Percentiles rank a stretch among this genome's conserved stretches.
phyloP scores from a whole-genome alignment of 2,113 vertebrate genomes.

The Tautogolabrus adspersus region DNA sequence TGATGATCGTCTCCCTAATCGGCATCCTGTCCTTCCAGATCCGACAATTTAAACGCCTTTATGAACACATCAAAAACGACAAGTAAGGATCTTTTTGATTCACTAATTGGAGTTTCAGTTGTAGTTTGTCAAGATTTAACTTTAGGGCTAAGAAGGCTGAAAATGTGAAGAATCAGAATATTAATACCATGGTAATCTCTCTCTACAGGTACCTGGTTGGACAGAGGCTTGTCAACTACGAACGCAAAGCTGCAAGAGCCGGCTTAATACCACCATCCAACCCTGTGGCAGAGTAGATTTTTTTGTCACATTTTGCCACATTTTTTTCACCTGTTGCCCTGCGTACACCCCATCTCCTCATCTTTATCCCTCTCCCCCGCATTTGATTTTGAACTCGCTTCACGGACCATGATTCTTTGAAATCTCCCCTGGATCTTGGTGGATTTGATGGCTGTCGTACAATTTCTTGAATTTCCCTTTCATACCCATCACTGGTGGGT shows the following conservation, averaged over 20 bases:
- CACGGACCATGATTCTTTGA: slow-evolving; percentile 31
- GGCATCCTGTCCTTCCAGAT: slow-evolving; percentile 98
- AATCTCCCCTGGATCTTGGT: slow-evolving; percentile 59
- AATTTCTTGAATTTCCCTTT: slow-evolving; percentile 37
- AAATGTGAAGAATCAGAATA: neutral
- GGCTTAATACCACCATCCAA: slow-evolving; percentile 86
- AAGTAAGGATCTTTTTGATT: slow-evolving; percentile 86
- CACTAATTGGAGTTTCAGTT: too few species aligned
- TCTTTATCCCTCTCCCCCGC: slow-evolving; percentile 7
- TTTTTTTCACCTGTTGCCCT: slow-evolving; percentile 44
- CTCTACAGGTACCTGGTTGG: slow-evolving; percentile 94
- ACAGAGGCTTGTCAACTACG: slow-evolving; percentile 98
- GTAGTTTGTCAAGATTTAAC: too few species aligned
- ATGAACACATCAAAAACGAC: slow-evolving; percentile 99
- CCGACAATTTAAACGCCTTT: slow-evolving; percentile 99
- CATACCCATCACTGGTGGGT: slow-evolving; percentile 24
- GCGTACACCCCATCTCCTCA: slow-evolving; percentile 7
- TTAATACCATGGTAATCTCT: slow-evolving; percentile 2
- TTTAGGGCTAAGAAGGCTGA: neutral
- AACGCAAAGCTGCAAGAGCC: slow-evolving; percentile 92
- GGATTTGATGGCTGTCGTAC: slow-evolving; percentile 65
- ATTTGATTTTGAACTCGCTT: slow-evolving; percentile 69
- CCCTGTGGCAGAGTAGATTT: slow-evolving; percentile 88
- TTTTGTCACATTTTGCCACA: slow-evolving; percentile 20
- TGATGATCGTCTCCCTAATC: slow-evolving; percentile 97